These are phyloP conservation scores for Syncerus caffer DNA, from an alignment of 2,797 vertebrate genomes.

Conservation along the genomic window DNA sequence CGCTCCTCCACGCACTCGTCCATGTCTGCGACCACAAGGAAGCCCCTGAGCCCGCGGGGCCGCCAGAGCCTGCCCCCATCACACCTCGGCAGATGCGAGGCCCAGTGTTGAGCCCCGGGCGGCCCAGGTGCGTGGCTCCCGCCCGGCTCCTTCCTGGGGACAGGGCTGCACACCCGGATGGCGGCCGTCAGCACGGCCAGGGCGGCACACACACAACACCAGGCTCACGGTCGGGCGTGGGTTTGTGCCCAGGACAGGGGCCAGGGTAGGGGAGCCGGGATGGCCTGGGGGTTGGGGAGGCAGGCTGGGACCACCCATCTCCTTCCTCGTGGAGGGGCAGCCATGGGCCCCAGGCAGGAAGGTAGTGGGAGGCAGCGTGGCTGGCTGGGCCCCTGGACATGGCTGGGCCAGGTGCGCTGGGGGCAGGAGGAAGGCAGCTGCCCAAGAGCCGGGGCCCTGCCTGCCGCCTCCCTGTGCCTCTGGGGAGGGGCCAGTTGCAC, in stretches of 20 bases:
- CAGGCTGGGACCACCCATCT: background rate
- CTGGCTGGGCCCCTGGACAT: background rate
- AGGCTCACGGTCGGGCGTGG: background rate
- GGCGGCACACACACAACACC: background rate
- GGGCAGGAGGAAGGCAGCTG: background rate
- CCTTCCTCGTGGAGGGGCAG: background rate
- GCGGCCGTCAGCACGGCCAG: background rate
- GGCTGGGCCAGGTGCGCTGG: background rate
- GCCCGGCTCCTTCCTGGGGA: background rate
- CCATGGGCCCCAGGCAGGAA: background rate
- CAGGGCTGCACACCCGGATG: rapidly evolving
- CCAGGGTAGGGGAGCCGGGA: background rate
- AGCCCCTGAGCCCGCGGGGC: background rate
- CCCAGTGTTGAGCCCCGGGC: rapidly evolving
- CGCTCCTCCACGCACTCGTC: slow-evolving; percentile 91
- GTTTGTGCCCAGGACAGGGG: background rate
- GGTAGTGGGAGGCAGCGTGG: background rate
- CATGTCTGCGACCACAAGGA: slow-evolving; percentile 86
- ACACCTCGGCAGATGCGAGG: rapidly evolving
- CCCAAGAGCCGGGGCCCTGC: background rate
- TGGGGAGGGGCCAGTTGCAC: background rate
- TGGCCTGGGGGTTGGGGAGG: background rate
- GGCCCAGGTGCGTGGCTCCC: rapidly evolving
- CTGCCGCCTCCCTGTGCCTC: background rate
- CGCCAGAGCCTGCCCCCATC: rapidly evolving